Percentiles rank a stretch among this genome's conserved stretches.
phyloP scores from a whole-genome alignment of 2,113 vertebrate species.

The Gadus chalcogrammus region DNA sequence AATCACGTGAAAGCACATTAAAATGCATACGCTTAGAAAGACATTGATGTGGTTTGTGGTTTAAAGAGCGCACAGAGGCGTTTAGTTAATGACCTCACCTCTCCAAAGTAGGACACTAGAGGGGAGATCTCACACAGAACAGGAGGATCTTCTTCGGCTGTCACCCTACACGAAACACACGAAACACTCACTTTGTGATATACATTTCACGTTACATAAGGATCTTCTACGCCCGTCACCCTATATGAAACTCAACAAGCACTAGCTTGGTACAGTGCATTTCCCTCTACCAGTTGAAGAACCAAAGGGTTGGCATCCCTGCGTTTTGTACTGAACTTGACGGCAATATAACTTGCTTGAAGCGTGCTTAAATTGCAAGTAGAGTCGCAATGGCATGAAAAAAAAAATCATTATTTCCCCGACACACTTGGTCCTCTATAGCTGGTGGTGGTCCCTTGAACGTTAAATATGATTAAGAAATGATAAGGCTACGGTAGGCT shows the following conservation, averaged over 20 bases:
- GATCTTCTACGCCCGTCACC: slow-evolving; percentile 49
- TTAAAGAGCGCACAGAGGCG: not conserved
- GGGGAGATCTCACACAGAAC: slow-evolving; percentile 89
- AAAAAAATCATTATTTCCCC: too few species aligned
- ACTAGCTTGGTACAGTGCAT: not conserved
- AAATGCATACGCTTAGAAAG: not conserved
- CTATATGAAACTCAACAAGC: slow-evolving; percentile 51
- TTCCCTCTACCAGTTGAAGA: not conserved
- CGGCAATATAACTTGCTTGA: too few species aligned
- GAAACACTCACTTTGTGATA: not conserved
- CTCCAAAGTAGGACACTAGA: slow-evolving; percentile 87
- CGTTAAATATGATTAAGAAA: too few species aligned
- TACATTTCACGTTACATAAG: slow-evolving; percentile 43
- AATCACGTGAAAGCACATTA: too few species aligned
- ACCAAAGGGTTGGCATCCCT: not conserved
- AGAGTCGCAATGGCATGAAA: too few species aligned
- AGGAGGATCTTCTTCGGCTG: slow-evolving; percentile 56
- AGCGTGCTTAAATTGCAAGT: too few species aligned
- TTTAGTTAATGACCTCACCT: slow-evolving; percentile 75
- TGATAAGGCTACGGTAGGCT: too few species aligned
- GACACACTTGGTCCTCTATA: too few species aligned
- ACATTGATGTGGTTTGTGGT: not conserved
- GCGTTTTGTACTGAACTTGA: not conserved
- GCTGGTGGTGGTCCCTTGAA: too few species aligned
- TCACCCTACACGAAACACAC: slow-evolving; percentile 54